Base-by-base conservation (phyloP, 1,140 invertebrate species). In the Bombus fervidus region DNA sequence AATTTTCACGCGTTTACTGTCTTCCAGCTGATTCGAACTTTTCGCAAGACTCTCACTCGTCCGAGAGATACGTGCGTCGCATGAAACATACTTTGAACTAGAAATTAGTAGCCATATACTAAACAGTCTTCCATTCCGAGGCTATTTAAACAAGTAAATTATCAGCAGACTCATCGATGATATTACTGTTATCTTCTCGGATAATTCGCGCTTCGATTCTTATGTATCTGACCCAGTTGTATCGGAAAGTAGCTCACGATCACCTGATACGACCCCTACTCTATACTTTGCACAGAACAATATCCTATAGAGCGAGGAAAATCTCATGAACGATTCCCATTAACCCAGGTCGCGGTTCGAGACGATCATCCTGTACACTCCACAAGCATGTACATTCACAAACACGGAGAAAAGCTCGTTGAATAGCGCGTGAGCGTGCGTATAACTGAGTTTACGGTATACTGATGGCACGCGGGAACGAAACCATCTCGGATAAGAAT, bases 401-500 rank as follows among this genome's bases (percentile, higher is more conserved):
- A 12, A 15, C 28, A 22, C 41, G 34, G n/a, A 15, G 25, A 15
- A 18, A 9, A 25, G 3, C n/a, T 34, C 41, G 25, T 28, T 28
- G 12, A 12, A 66, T 64, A 37, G 39, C 8, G 41, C 31, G 62
- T 25, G 64, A 37, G 15, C 31, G 66, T 13, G 66, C 31, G 69
- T 74, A 71, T 39, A 71, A 59, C 72, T 28, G 74, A 62, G 76
- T 72, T 85, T 62, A 73, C 57, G 68, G 75, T 84, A 79, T 72
- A 83, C 47, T 10, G 72, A 41, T 57, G 25, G 39, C 31, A n/a
- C 31, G 53, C 34, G 39, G 41, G 5, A 64, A 53, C 43, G 18
- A 0, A 62, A n/a, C 59, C 28, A n/a, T 31, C 34, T 37, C 25
- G 31, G 25, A 39, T 53, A 25, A 57, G 37, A 66, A 80, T 62